phyloP scores from a whole-genome alignment of 2,113 vertebrate genomes.

The Tetrax tetrax region DNA sequence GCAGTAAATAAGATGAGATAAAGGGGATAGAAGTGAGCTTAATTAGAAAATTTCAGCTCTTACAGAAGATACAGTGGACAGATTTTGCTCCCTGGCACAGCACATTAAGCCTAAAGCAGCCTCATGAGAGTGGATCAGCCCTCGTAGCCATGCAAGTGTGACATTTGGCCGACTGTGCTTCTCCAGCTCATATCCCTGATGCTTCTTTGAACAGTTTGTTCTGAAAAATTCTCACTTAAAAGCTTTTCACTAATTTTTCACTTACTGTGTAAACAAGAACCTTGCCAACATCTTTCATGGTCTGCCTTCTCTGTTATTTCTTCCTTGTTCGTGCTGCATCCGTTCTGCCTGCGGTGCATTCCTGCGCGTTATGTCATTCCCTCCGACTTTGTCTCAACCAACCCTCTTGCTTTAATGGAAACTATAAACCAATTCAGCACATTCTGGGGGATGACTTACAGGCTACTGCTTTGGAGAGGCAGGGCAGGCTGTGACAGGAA shows the following conservation, averaged over 20 bases:
- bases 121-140: background rate
- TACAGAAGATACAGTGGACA: background rate
- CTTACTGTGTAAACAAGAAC: background rate
- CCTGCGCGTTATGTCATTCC: background rate
- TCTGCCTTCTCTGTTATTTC: background rate
- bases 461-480: conserved; percentile 48
- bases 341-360: conserved; percentile 20
- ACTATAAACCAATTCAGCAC: conserved; percentile 18
- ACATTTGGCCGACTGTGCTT: background rate
- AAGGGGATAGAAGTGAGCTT: background rate
- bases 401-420: background rate
- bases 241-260: background rate
- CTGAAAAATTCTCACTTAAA: background rate
- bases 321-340: background rate
- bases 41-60: background rate
- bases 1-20: background rate
- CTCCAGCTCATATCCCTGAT: background rate
- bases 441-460: conserved; percentile 54
- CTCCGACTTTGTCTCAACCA: background rate
- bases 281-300: background rate
- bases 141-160: background rate
- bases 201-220: background rate
- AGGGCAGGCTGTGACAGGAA: conserved; percentile 72
- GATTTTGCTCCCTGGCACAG: background rate
- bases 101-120: background rate